Evolutionary conservation across 2,113 vertebrate species (phyloP).

Genomic region (Mungos mungo): DNA sequence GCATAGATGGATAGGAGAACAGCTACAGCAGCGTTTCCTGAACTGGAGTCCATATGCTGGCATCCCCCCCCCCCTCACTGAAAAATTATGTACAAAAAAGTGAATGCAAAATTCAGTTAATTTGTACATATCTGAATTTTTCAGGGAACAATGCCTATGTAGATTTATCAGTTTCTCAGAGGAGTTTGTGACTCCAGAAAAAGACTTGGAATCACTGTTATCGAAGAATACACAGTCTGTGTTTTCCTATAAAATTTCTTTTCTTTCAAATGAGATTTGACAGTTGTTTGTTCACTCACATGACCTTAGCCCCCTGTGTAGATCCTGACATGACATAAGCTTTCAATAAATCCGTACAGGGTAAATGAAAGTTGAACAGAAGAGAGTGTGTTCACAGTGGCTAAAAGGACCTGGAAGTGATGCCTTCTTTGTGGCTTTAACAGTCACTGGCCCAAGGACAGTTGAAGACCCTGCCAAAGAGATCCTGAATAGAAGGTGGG

Average conservation of each 20-base stretch:
- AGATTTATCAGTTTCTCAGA: constrained; percentile 12
- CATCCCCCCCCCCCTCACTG: neutral
- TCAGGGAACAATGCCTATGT: neutral
- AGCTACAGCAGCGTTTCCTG: neutral
- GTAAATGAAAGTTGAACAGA: neutral
- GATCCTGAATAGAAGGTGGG: neutral
- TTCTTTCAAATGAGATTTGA: neutral
- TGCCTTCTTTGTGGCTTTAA: neutral
- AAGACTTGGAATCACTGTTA: neutral
- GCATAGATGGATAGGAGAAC: neutral
- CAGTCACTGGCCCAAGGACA: neutral
- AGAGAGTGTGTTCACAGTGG: neutral
- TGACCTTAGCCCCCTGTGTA: neutral
- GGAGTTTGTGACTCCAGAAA: neutral
- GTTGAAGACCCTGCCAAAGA: neutral
- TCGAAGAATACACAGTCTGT: neutral
- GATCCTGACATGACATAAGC: neutral
- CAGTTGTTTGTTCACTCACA: neutral
- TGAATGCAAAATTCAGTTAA: neutral
- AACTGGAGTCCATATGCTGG: neutral
- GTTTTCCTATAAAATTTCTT: neutral
- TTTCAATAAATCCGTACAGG: neutral
- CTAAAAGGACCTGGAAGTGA: neutral
- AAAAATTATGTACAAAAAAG: neutral
- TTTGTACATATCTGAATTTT: neutral